phyloP scores from a whole-genome alignment of 2,888 invertebrate genomes.

The Clitarchus hookeri region DNA sequence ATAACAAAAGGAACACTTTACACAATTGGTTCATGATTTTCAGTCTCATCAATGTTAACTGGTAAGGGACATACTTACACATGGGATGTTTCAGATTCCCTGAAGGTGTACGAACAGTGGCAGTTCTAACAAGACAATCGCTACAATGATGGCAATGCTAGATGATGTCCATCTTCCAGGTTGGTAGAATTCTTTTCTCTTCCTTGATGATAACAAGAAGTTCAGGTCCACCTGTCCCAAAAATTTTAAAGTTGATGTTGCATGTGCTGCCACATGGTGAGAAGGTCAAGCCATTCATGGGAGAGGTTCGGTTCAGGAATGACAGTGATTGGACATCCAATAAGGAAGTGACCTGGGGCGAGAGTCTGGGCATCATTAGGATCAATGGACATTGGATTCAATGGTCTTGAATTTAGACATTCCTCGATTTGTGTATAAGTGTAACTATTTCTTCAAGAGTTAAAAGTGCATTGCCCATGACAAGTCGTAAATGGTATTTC shows the following conservation, averaged over 20 bases:
- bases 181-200: background rate
- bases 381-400: constrained; percentile 47
- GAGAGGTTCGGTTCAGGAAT: background rate
- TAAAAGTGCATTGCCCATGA: background rate
- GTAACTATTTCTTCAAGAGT: constrained; percentile 46
- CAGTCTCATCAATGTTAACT: background rate
- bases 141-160: too few species aligned
- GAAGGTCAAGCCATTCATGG: background rate
- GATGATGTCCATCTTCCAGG: too few species aligned
- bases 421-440: constrained; percentile 49
- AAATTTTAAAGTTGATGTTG: background rate
- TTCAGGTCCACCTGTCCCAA: background rate
- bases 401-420: constrained; percentile 39
- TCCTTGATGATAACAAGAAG: background rate
- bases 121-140: background rate
- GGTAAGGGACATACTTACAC: background rate
- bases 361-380: constrained; percentile 42
- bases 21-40: too few species aligned
- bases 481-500: background rate
- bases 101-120: constrained; percentile 1
- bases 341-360: constrained; percentile 49
- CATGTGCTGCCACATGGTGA: background rate
- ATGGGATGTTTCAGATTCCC: background rate
- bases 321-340: background rate
- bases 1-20: too few species aligned